Percentiles rank a stretch among this genome's conserved stretches.
Conservation (phyloP, 2,888 invertebrate genomes). For the Drosophila mimetica region DNA sequence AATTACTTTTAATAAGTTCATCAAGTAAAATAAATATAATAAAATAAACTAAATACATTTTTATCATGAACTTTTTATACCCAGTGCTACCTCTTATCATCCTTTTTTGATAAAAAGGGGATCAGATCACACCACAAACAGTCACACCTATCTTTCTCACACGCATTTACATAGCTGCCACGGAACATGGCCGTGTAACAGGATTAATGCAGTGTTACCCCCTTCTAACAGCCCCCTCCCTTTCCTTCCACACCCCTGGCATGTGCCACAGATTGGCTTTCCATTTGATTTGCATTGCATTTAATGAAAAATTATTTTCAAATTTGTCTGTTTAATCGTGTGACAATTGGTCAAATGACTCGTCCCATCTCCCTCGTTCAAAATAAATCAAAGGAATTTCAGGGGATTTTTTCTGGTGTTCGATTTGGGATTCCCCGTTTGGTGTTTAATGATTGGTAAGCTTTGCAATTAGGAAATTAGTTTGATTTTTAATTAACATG, state of each 20-base stretch:
- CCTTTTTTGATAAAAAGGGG: conserved; percentile 20
- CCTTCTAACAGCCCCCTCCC: not conserved
- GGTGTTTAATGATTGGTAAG: conserved; percentile 77
- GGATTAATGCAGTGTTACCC: conserved; percentile 70
- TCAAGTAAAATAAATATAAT: no score
- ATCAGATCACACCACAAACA: conserved; percentile 26
- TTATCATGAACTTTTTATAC: no score
- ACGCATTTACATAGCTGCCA: conserved; percentile 32
- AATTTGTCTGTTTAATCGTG: conserved; percentile 80
- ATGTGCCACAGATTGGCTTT: conserved; percentile 65
- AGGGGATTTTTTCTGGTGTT: conserved; percentile 20
- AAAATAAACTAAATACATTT: no score
- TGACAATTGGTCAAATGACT: conserved; percentile 76
- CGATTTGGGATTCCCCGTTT: conserved; percentile 31
- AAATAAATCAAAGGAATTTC: conserved; percentile 71
- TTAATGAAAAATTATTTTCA: conserved; percentile 81
- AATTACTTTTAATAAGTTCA: no score
- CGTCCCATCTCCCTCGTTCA: conserved; percentile 12
- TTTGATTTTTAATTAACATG: conserved; percentile 81
- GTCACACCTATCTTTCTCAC: conserved; percentile 23
- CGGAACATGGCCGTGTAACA: conserved; percentile 61
- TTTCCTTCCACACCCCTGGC: conserved; percentile 21
- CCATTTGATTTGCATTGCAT: conserved; percentile 79
- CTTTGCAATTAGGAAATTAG: conserved; percentile 80
- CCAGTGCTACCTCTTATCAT: conserved; percentile 8